Conservation (phyloP, 2,888 invertebrate genomes). For the Tholera decimalis region DNA sequence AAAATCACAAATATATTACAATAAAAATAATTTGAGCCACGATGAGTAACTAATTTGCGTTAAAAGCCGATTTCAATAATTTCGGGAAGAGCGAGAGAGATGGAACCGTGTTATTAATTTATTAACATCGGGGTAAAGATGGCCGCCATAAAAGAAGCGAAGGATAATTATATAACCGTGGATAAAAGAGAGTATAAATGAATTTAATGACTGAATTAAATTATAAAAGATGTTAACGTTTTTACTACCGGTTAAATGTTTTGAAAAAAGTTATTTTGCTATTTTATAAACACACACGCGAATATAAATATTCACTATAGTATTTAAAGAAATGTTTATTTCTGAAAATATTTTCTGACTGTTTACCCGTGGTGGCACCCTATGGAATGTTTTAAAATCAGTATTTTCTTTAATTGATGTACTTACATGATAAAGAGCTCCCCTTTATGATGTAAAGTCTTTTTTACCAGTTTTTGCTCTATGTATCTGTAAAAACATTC, state of each 20-base stretch:
- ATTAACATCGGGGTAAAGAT: constrained; percentile 24
- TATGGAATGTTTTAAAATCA: no score
- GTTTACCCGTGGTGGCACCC: no score
- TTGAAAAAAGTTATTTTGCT: not conserved
- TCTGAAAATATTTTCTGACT: not conserved
- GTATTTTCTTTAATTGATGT: no score
- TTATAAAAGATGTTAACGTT: not conserved
- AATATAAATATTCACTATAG: not conserved
- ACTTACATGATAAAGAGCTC: no score
- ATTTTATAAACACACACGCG: not conserved
- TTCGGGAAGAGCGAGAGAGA: not conserved
- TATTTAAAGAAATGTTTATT: not conserved
- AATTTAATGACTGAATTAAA: constrained; percentile 10
- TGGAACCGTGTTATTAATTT: constrained; percentile 24
- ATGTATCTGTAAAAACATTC: constrained; percentile 43
- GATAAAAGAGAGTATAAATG: constrained; percentile 18
- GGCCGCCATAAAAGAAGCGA: constrained; percentile 14
- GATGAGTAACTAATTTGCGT: constrained; percentile 31
- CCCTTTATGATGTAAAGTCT: no score
- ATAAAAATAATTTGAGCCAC: constrained; percentile 31
- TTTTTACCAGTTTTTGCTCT: constrained; percentile 1
- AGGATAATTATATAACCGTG: constrained; percentile 7
- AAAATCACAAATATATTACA: constrained; percentile 29
- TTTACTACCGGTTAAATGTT: constrained; percentile 11
- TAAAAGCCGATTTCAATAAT: constrained; percentile 25